phyloP scores from a whole-genome alignment of 2,888 invertebrate genomes.

The Cosmia pyralina region DNA sequence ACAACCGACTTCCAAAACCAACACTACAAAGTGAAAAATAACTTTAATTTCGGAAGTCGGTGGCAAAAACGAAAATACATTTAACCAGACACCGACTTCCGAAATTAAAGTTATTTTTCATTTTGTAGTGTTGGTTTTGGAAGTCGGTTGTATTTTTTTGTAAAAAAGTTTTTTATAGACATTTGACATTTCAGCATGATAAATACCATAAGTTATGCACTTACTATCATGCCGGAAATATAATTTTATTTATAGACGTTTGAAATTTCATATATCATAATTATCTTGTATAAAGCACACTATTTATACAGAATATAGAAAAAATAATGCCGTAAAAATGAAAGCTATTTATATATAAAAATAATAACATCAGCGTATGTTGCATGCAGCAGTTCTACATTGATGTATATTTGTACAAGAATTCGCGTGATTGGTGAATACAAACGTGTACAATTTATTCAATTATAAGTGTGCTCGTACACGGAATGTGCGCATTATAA shows the following conservation, averaged over 20 bases:
- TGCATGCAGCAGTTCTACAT: not conserved
- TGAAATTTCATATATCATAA: slow-evolving; percentile 2
- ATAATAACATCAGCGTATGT: slow-evolving; percentile 4
- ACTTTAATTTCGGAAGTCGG: too few species aligned
- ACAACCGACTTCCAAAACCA: too few species aligned
- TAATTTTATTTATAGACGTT: slow-evolving; percentile 6
- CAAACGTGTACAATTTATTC: slow-evolving; percentile 12
- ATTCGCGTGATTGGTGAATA: slow-evolving; percentile 27
- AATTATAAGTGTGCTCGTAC: slow-evolving; percentile 18
- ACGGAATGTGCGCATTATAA: slow-evolving; percentile 39
- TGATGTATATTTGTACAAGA: slow-evolving; percentile 6
- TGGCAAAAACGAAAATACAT: too few species aligned
- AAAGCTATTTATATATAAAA: slow-evolving; percentile 6
- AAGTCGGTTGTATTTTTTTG: too few species aligned
- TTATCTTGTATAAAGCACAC: not conserved
- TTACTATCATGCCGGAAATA: not conserved
- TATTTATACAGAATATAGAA: not conserved
- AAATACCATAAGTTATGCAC: not conserved
- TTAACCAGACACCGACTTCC: too few species aligned
- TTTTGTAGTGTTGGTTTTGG: too few species aligned
- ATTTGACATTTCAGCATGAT: not conserved
- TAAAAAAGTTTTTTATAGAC: too few species aligned
- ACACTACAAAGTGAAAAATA: too few species aligned
- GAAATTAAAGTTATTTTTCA: too few species aligned
- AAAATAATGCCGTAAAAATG: not conserved